Evolutionary conservation across 2,113 vertebrate species (phyloP), one percentile per base, ranked within the genome.

Genomic region (Microcebus murinus): DNA sequence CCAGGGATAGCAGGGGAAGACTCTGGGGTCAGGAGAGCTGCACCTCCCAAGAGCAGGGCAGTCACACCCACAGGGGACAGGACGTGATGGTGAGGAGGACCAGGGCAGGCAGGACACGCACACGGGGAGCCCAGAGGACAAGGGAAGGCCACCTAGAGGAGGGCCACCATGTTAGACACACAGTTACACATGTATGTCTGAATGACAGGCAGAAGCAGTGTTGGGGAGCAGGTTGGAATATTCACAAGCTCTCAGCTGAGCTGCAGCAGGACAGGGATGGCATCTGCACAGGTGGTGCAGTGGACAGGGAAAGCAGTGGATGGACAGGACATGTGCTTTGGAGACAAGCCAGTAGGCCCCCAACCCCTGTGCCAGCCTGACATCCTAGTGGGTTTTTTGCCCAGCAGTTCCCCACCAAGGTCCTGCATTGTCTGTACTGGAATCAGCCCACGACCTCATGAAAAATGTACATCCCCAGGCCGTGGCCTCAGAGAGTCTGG

Each of bases 381-480:
- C n/a, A 15, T 34, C 55, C 63, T 59, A 0, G 73, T 0, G 31
- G 15, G 23, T 48, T 5, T 50, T 1, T 25, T 21, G 34, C 45
- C 65, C 0, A 4, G 21, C 0, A 4, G 29, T 23, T 31, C 65
- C 21, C 36, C 83, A 42, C 14, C 6, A 3, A 2, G 11, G 34
- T 67, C 34, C 10, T 67, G 50, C 8, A 12, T 14, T 18, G 27
- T 52, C 48, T 4, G 11, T 12, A 5, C 12, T 6, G 5, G 34
- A 7, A 39, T 27, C 57, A 25, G 21, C 9, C 59, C 59, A 71
- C 14, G 20, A 57, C 11, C 65, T 81, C 10, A 1, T 34, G 67
- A 23, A 50, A 76, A 68, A 18, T 12, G 45, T 20, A 39, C 5
- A 0, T 25, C 18, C 80, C 36, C 73, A 31, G 50, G 57, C 21